Percentiles rank a stretch among this genome's conserved stretches.
Conservation (phyloP, 2,797 vertebrate genomes). For the Liasis olivaceus region DNA sequence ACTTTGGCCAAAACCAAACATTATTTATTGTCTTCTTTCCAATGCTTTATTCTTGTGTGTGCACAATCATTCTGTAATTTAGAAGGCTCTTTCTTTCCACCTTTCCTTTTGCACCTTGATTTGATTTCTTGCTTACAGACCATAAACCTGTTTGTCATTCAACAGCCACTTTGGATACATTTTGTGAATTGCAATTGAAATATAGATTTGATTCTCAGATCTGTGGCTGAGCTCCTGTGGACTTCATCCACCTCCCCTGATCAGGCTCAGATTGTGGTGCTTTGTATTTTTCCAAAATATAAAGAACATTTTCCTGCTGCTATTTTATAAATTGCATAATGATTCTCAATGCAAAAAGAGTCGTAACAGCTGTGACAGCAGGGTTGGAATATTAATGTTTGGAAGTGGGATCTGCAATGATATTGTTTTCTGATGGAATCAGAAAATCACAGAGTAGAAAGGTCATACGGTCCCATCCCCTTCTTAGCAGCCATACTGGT, state of each 20-base stretch:
- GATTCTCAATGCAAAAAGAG: neutral
- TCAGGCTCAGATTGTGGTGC: neutral
- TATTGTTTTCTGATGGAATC: neutral
- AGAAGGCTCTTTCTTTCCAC: neutral
- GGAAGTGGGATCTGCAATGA: neutral
- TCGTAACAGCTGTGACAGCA: neutral
- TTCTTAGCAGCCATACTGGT: neutral
- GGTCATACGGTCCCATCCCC: neutral
- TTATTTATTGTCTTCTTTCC: conserved; percentile 47
- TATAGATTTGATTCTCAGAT: neutral
- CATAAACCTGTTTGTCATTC: conserved; percentile 37
- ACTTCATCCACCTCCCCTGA: neutral
- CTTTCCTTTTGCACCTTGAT: conserved; percentile 10
- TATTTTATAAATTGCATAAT: neutral
- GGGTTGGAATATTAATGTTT: neutral
- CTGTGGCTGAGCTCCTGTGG: neutral
- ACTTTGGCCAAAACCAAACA: conserved; percentile 47
- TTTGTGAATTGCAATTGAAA: conserved; percentile 9
- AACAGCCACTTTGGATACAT: neutral
- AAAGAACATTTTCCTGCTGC: neutral
- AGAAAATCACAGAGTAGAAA: neutral
- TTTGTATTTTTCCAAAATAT: neutral
- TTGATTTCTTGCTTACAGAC: conserved; percentile 63
- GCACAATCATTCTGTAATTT: conserved; percentile 52
- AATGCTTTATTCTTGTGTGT: conserved; percentile 17